Base-by-base conservation (phyloP, 2,888 invertebrate genomes). In the Sussaba pulchella region DNA sequence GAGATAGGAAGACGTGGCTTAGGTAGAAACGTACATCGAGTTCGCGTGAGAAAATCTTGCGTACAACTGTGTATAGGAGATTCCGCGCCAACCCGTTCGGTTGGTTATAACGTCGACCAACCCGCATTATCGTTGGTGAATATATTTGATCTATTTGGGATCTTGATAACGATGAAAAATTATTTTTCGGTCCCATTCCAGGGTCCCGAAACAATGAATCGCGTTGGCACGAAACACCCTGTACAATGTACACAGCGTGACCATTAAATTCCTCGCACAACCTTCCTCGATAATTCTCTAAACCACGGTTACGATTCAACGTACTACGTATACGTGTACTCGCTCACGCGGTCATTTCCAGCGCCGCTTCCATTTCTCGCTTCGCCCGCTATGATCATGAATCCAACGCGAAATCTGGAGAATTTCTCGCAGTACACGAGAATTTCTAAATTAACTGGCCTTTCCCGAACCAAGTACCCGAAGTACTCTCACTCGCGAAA, bases 361-460 rank as follows among this genome's bases (percentile, higher is more conserved):
- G 47, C 45, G 61, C 69, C 74, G 66, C 70, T 74, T 70, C 78
- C 78, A n/a, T n/a, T n/a, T n/a, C n/a, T n/a, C 54, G 59, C 26
- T 24, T 71, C 52, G 50, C 66, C 59, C 41, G 69, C 45, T 67
- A 47, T 61, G 39, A 50, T 50, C 71, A 41, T 61, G 79, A 71
- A 75, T 66, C 64, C 59, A 47, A 75, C 59, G 64, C 71, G 75
- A 75, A 78, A 79, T 79, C 47, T 43, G 31, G 50, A 57, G 71
- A 75, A 79, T 79, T n/a, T n/a, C n/a, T n/a, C n/a, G 52, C 43
- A 50, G 47, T 41, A 8, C 43, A 12, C 43, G 69, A 17, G 66
- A 66, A 78, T 63, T 64, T 47, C 52, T 45, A 71, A 69, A 80
- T 75, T 66, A 71, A 66, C 71, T 66, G 17, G 64, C 59, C 26